A percentile compares a stretch with the other conserved stretches of the same genome.
These are phyloP conservation scores for Rhodophaea formosa DNA, from an alignment of 2,888 invertebrate genomes.

Conservation along the genomic window DNA sequence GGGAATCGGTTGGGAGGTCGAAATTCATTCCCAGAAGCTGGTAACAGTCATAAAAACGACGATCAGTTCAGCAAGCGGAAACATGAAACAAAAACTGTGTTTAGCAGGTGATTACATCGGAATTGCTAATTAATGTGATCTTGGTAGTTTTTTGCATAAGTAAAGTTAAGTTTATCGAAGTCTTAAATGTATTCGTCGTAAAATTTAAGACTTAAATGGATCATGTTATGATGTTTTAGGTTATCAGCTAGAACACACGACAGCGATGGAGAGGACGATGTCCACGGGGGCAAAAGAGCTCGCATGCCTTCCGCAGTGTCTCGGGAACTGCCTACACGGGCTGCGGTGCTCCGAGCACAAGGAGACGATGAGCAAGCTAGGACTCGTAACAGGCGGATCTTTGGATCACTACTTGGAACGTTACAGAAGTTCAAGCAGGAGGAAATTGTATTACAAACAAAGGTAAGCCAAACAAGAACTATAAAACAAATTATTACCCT, in stretches of 20 bases:
- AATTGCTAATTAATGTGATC: background rate
- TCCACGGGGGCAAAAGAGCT: slow-evolving; percentile 53
- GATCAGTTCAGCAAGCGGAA: slow-evolving; percentile 74
- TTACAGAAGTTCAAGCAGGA: slow-evolving; percentile 97
- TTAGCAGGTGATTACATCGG: slow-evolving; percentile 66
- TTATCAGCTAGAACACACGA: slow-evolving; percentile 68
- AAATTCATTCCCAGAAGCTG: slow-evolving; percentile 58
- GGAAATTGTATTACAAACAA: slow-evolving; percentile 93
- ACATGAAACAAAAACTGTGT: slow-evolving; percentile 80
- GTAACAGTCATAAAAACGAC: slow-evolving; percentile 69
- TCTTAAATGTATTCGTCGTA: background rate
- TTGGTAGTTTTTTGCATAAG: background rate
- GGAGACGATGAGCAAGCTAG: slow-evolving; percentile 90
- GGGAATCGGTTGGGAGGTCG: slow-evolving; percentile 56
- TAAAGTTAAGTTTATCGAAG: background rate
- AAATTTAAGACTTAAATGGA: background rate
- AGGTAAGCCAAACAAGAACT: slow-evolving; percentile 53
- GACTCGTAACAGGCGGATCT: slow-evolving; percentile 95
- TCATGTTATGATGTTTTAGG: slow-evolving; percentile 35
- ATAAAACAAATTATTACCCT: too few relatives aligned
- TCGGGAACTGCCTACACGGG: slow-evolving; percentile 89
- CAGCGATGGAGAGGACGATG: slow-evolving; percentile 76
- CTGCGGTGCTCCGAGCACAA: slow-evolving; percentile 84
- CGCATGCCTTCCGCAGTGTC: slow-evolving; percentile 87
- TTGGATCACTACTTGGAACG: slow-evolving; percentile 96